Conservation (phyloP, 2,113 vertebrate genomes). For the Camelus dromedarius region DNA sequence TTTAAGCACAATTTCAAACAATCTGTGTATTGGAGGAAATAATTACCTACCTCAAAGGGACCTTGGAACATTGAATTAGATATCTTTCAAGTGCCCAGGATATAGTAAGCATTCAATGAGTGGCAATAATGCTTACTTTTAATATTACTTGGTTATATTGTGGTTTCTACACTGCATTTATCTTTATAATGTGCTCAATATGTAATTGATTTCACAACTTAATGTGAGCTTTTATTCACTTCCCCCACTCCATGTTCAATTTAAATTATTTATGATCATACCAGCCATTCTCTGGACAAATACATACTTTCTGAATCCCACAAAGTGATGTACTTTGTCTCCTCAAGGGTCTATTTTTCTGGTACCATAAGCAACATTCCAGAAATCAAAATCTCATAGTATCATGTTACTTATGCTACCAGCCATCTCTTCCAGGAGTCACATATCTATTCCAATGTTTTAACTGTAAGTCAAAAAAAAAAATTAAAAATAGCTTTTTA, state of each 20-base stretch:
- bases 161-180: conserved; percentile 16
- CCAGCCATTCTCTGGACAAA: conserved; percentile 43
- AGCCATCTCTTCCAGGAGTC: neutral
- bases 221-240: conserved; percentile 32
- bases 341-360: conserved; percentile 2
- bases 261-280: conserved; percentile 56
- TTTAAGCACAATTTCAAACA: neutral
- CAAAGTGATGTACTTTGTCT: neutral
- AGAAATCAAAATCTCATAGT: conserved; percentile 47
- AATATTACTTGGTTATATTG: conserved; percentile 37
- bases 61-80: neutral
- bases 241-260: neutral
- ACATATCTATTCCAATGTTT: neutral
- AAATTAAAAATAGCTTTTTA: conserved; percentile 5
- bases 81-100: conserved; percentile 18
- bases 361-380: neutral
- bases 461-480: conserved; percentile 29
- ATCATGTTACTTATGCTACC: neutral
- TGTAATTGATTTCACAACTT: conserved; percentile 35
- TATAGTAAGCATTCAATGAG: conserved; percentile 6
- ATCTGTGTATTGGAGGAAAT: neutral
- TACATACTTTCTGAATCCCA: neutral
- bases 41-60: conserved; percentile 43
- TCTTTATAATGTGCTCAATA: conserved; percentile 27
- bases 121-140: conserved; percentile 42